Percentiles rank a stretch among this genome's conserved stretches.
phyloP scores from a whole-genome alignment of 1,140 invertebrate genomes.

The Doryteuthis pealeii region DNA sequence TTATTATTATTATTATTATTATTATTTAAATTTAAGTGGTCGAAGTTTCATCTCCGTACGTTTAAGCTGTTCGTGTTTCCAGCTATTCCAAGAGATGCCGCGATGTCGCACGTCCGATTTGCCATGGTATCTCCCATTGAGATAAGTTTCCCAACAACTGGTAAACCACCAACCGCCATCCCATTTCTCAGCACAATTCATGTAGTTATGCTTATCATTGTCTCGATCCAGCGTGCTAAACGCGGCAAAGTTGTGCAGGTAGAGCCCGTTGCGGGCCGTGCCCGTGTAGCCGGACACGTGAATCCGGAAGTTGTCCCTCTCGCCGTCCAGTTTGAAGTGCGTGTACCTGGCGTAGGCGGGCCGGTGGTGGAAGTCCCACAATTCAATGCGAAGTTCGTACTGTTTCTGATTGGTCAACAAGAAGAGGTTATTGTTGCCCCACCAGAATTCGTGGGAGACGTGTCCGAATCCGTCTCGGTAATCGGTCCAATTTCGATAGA shows the following conservation, averaged over 20 bases:
- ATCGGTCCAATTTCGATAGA: constrained; percentile 31
- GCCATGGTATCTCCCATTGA: constrained; percentile 82
- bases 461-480: constrained; percentile 29
- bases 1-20: too few species aligned
- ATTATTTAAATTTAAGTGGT: constrained; percentile 28
- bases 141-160: constrained; percentile 86
- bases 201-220: constrained; percentile 69
- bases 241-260: constrained; percentile 69
- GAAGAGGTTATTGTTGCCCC: constrained; percentile 66
- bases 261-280: constrained; percentile 63
- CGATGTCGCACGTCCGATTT: constrained; percentile 77
- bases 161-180: constrained; percentile 59
- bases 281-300: constrained; percentile 64
- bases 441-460: constrained; percentile 65
- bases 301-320: constrained; percentile 68
- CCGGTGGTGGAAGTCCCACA: constrained; percentile 65
- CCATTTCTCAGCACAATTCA: constrained; percentile 66
- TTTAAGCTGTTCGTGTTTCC: constrained; percentile 75
- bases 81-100: constrained; percentile 76
- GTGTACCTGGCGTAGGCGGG: constrained; percentile 66
- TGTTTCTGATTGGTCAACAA: constrained; percentile 46
- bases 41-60: constrained; percentile 77
- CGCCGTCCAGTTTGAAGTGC: constrained; percentile 69
- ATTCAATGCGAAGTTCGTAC: constrained; percentile 67
- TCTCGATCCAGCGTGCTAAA: constrained; percentile 72